Evolutionary conservation across 2,888 invertebrate genomes (phyloP), one percentile per base, ranked within the genome.

Genomic region (Cordilura impudica): DNA sequence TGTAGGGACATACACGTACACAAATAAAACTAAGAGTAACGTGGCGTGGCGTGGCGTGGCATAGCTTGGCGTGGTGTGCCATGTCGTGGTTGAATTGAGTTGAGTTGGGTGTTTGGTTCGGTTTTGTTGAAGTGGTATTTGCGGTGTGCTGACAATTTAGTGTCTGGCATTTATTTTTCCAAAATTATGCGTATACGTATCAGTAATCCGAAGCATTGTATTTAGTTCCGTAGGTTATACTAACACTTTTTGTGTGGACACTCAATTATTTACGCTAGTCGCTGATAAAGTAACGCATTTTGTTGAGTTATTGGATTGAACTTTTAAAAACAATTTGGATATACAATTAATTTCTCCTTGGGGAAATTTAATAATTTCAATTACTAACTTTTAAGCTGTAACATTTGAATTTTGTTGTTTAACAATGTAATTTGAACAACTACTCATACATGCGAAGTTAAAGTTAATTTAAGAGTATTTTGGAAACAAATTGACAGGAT

Each of bases 81-180:
- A n/a, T n/a, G 23, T 65, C 63, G 75, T 58, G 75, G 75, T 76
- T 76, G 43, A 66, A 60, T 54, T 67, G 67, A 69, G 63, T 70
- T 70, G 69, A 7, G 21, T 51, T 51, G 51, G 7, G 14, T 21
- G 14, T n/a, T 51, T 6, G n/a, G 7, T 69, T 69, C 47, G 75
- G 75, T 76, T 76, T 70, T 70, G 75, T 76, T 76, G 56, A 76
- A 70, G 79, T 75, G 79, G 79, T 72, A 51, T 63, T 72, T 75
- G 79, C 63, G 79, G 79, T 67, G 61, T 63, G 43, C 75, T 79
- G 79, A 75, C 75, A 72, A 75, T 79, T 79, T 79, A 79, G 47
- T 71, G 79, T 79, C 79, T 79, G 71, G 66, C 77, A 75, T 75
- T 71, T 79, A 63, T 75, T 75, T 75, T 56, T 56, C 18, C 75